Evolutionary conservation across 2,113 vertebrate species (phyloP), one percentile per base, ranked within the genome.

Genomic region (Zeus faber): DNA sequence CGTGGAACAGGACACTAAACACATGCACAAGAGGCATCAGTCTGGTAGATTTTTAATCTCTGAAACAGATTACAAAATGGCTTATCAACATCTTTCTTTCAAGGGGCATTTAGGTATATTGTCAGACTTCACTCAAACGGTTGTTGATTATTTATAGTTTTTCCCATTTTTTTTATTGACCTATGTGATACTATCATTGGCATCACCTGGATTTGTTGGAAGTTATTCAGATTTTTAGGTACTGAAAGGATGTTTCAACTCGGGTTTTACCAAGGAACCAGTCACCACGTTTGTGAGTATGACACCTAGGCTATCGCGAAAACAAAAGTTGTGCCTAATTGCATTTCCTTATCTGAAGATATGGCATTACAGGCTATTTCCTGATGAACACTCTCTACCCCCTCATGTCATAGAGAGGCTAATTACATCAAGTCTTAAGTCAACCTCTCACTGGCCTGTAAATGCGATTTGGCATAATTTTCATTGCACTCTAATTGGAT

Each of bases 381-480:
- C 77, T 81, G 29, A 39, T 70, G 67, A 65, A 73, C 41, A 26
- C 59, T 72, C 55, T 58, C 51, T n/a, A 48, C 26, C 39, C 51
- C 52, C 53, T 70, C 61, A 13, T 67, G 70, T 56, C 59, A 65
- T 73, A 77, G 65, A 71, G 72, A 45, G 7, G 57, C 69, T 81
- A 90, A 90, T 91, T 77, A 52, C 80, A 90, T 91, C 80, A 80
- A 54, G 77, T 58, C 66, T n/a, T 65, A 65, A 79, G 71, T 79
- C 75, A 84, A 81, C 77, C 80, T 77, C 72, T 79, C 80, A 74
- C 62, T 73, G 74, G 65, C 74, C 43, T 49, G 67, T 54, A 79
- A 89, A 90, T 90, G 77, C 68, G 72, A 88, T 90, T 89, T 88
- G 50, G 65, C 69, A 62, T 79, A 56, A 77, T 86, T 88, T 77